Base-by-base conservation (phyloP, 2,888 invertebrate genomes). In the Heteromyza rotundicornis region DNA sequence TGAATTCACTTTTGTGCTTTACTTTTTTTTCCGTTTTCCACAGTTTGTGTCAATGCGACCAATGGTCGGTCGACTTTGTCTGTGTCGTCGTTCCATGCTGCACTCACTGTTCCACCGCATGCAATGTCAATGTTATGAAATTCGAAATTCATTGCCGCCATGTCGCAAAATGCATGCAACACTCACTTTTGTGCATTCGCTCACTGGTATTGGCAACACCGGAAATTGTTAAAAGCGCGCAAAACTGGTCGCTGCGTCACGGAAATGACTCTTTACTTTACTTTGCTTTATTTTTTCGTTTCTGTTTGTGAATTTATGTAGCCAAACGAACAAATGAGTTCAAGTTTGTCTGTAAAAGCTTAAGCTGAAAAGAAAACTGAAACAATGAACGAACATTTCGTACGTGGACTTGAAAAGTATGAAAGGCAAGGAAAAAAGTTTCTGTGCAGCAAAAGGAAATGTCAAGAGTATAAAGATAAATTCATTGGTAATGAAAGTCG, bases 51-150 rank as follows among this genome's bases (percentile, higher is more conserved):
- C n/a, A n/a, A n/a, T n/a, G n/a, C n/a, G n/a, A n/a, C n/a, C n/a
- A n/a, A 27, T 10, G 10, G 27, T 27, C 27, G 10, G 7, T 27
- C 27, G 27, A 27, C 5, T 27, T 27, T 27, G 27, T 10, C 27
- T 27, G 27, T 27, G 27, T 27, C 27, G 27, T 27, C 27, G 27
- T 10, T 27, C 27, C n/a, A n/a, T 32, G 40, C 40, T 40, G 40
- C 40, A 7, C 14, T 5, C 44, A 16, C 16, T 17, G 8, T 44
- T 44, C 16, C 44, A 17, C 44, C 7, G 16, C 19, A 44, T 50
- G 50, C 50, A 50, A 50, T 50, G 50, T 50, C 50, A 50, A 50
- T 50, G 50, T 50, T 50, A 50, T 27, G 7, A 5, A 27, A 27
- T 27, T 10, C 23, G n/a, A 44, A 44, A 50, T 19, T 50, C 50